phyloP scores from a whole-genome alignment of 2,113 vertebrate species.

The Illadopsis cleaveri region DNA sequence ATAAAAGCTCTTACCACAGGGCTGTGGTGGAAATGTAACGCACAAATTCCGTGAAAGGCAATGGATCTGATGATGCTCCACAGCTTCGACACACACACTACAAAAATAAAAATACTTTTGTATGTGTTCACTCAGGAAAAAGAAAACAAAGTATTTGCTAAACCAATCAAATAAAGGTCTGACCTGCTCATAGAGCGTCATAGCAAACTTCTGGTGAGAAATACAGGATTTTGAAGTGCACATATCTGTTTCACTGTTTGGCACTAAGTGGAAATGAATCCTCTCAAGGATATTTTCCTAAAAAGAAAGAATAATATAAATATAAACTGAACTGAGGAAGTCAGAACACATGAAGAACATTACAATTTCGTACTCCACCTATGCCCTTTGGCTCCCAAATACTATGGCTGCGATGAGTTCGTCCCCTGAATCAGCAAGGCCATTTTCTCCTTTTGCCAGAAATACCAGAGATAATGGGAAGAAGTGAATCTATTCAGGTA shows the following conservation, averaged over 20 bases:
- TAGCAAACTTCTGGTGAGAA: conserved; percentile 97
- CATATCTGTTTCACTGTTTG: conserved; percentile 87
- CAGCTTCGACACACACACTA: conserved; percentile 95
- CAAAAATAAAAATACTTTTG: neutral
- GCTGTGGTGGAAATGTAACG: conserved; percentile 97
- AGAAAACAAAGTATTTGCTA: neutral
- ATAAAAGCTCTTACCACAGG: conserved; percentile 85
- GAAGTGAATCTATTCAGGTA: neutral
- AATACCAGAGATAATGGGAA: neutral
- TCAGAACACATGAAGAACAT: neutral
- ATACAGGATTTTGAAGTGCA: conserved; percentile 97
- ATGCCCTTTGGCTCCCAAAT: neutral
- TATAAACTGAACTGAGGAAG: neutral
- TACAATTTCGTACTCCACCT: neutral
- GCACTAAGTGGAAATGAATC: conserved; percentile 94
- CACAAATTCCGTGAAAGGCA: conserved; percentile 95
- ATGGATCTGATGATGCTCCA: conserved; percentile 94
- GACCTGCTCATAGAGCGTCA: conserved; percentile 97
- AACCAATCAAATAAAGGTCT: conserved; percentile 10
- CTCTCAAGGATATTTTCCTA: conserved; percentile 95
- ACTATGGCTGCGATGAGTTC: neutral
- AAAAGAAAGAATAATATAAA: neutral
- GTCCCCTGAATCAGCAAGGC: neutral
- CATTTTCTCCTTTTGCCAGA: neutral
- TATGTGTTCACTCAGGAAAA: neutral